Percentiles rank a stretch among this genome's conserved stretches.
phyloP scores from a whole-genome alignment of 1,140 invertebrate genomes.

The Camponotus pennsylvanicus region DNA sequence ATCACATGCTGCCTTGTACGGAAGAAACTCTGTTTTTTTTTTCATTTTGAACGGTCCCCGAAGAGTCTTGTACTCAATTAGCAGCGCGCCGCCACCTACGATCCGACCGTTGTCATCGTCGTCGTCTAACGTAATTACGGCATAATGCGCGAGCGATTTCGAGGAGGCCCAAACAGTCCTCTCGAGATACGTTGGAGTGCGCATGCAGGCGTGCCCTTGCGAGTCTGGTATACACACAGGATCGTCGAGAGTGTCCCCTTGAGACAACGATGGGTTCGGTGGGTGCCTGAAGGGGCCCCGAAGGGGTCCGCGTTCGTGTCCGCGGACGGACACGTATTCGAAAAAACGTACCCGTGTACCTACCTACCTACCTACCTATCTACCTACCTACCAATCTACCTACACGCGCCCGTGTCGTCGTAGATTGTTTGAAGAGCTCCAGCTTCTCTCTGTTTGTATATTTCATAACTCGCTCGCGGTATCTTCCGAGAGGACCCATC shows the following conservation, averaged over 20 bases:
- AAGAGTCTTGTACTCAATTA: constrained; percentile 49
- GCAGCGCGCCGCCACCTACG: constrained; percentile 62
- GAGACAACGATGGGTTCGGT: constrained; percentile 48
- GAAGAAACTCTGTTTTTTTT: not conserved
- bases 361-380: constrained; percentile 3
- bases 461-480: constrained; percentile 82
- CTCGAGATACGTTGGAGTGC: constrained; percentile 55
- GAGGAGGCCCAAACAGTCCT: constrained; percentile 63
- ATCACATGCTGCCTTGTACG: not conserved
- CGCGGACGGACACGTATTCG: not conserved
- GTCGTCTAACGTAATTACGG: constrained; percentile 69
- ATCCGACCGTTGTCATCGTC: constrained; percentile 31
- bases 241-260: constrained; percentile 66
- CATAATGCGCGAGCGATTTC: constrained; percentile 67
- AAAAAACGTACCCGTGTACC: constrained; percentile 36
- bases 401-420: constrained; percentile 31
- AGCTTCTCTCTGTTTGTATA: constrained; percentile 78
- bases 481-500: constrained; percentile 60
- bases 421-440: constrained; percentile 80
- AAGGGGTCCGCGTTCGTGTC: constrained; percentile 18
- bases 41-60: too few species aligned
- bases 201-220: constrained; percentile 67
- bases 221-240: constrained; percentile 62
- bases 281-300: constrained; percentile 59
- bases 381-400: not conserved